phyloP scores from a whole-genome alignment of 2,113 vertebrate species.

The Noctilio leporinus region DNA sequence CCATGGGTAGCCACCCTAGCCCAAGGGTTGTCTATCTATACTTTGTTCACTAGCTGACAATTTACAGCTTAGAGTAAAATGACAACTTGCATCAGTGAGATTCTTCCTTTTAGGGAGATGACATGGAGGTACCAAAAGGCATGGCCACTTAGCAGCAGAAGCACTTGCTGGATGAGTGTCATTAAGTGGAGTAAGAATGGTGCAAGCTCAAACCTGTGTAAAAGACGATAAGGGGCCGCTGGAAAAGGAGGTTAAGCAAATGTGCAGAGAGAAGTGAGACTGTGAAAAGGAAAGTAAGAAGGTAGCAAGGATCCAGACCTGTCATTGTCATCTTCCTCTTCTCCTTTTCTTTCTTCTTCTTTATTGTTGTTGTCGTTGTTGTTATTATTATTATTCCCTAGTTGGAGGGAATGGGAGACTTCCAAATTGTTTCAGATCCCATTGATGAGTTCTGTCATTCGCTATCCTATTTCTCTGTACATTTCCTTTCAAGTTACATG shows the following conservation, averaged over 20 bases:
- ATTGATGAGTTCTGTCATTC: not conserved
- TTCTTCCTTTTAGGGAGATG: not conserved
- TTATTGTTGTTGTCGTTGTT: not conserved
- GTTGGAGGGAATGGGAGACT: not conserved
- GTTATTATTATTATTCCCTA: not conserved
- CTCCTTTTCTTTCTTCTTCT: not conserved
- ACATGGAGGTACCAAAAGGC: not conserved
- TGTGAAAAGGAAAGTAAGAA: not conserved
- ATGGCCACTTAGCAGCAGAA: not conserved
- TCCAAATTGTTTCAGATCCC: not conserved
- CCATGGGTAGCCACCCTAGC: not conserved
- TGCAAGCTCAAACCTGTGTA: not conserved
- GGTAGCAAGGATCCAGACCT: not conserved
- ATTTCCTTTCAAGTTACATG: not conserved
- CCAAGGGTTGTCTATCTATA: not conserved
- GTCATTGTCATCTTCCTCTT: not conserved
- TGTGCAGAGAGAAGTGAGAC: not conserved
- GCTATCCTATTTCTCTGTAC: not conserved
- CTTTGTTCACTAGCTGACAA: not conserved
- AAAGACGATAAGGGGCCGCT: not conserved
- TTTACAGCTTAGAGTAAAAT: not conserved
- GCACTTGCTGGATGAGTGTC: not conserved
- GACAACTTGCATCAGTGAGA: not conserved
- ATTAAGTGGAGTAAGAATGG: not conserved
- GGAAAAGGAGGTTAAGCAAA: not conserved